These are phyloP conservation scores for Melolontha melolontha DNA, from an alignment of 2,888 invertebrate genomes.

Conservation along the genomic window DNA sequence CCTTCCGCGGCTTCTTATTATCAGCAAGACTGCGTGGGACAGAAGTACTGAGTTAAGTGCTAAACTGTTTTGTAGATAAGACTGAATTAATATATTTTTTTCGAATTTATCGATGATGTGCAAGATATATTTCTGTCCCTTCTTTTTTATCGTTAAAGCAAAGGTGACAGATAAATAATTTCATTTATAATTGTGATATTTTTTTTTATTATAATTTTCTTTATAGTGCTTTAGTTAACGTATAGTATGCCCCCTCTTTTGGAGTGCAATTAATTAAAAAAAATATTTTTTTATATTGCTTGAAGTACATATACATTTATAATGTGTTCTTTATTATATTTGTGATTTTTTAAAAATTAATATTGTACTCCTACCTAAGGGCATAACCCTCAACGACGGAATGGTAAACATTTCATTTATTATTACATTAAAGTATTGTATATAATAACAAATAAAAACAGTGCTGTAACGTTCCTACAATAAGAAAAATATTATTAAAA, in stretches of 20 bases:
- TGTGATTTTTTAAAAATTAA: too few species aligned
- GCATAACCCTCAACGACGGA: too few species aligned
- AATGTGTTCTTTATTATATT: too few species aligned
- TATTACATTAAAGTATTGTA: background rate
- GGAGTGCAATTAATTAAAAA: conserved; percentile 1
- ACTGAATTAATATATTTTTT: conserved; percentile 18
- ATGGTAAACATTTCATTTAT: too few species aligned
- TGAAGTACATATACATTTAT: too few species aligned
- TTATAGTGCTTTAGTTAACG: background rate
- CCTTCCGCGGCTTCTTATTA: conserved; percentile 69
- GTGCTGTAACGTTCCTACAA: conserved; percentile 8
- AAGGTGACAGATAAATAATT: background rate
- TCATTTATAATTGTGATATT: conserved; percentile 31
- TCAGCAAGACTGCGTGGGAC: conserved; percentile 71
- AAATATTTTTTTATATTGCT: background rate
- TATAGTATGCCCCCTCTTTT: background rate
- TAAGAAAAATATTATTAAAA: background rate
- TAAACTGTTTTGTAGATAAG: conserved; percentile 27
- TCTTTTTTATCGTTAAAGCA: background rate
- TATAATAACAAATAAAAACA: background rate
- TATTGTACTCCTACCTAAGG: too few species aligned
- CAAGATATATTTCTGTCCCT: background rate
- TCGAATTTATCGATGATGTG: conserved; percentile 1
- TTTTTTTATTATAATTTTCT: conserved; percentile 6
- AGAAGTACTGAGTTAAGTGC: conserved; percentile 60